These are phyloP conservation scores for Tipula confusa DNA, from an alignment of 2,888 invertebrate species.

Conservation along the genomic window DNA sequence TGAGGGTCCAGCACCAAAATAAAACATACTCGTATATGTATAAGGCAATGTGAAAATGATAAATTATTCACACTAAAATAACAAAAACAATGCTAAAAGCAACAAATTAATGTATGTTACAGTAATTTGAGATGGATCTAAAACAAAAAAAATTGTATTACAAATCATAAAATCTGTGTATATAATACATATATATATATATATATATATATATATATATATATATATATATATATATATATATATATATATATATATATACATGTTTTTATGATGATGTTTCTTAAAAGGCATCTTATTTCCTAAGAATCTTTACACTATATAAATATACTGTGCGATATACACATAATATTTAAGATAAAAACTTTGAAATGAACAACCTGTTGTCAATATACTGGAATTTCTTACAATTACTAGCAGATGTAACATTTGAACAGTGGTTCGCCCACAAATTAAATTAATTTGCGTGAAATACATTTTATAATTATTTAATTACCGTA, in stretches of 20 bases:
- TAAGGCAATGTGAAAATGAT: neutral
- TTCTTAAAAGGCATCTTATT: slow-evolving; percentile 8
- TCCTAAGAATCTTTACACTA: neutral
- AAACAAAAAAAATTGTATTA: neutral
- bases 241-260: too few relatives aligned
- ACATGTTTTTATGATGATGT: neutral
- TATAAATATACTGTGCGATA: neutral
- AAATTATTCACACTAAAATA: slow-evolving; percentile 20
- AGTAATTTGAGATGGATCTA: slow-evolving; percentile 25
- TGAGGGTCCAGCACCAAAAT: neutral
- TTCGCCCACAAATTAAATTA: neutral
- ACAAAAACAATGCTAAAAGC: slow-evolving; percentile 25
- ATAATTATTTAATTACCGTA: neutral
- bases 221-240: too few relatives aligned
- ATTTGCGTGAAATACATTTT: neutral
- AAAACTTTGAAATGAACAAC: neutral
- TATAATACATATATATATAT: too few relatives aligned
- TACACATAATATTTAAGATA: neutral
- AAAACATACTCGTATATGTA: neutral
- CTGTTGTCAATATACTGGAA: neutral
- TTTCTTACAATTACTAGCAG: neutral
- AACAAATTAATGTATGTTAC: slow-evolving; percentile 9
- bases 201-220: too few relatives aligned
- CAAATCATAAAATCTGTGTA: slow-evolving; percentile 4
- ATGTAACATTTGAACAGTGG: neutral